Conservation (phyloP, 1,140 invertebrate species). For the Glossosoma conforme region DNA sequence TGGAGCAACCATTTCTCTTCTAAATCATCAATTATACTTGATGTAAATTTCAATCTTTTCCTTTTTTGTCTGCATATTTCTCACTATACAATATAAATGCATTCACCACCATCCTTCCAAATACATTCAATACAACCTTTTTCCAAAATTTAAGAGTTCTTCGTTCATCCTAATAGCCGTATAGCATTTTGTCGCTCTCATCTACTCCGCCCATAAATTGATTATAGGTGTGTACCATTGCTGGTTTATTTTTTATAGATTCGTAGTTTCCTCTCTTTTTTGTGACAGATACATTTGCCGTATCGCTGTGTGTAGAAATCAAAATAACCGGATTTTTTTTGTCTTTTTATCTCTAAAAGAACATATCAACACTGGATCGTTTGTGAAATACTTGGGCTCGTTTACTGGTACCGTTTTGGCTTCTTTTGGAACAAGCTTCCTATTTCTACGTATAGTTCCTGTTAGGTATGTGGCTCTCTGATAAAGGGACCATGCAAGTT, state of each 20-base stretch:
- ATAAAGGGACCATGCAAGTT: conserved; percentile 20
- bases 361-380: conserved; percentile 19
- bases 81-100: conserved; percentile 30
- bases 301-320: conserved; percentile 17
- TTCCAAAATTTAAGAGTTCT: conserved; percentile 32
- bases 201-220: conserved; percentile 25
- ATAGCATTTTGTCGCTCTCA: conserved; percentile 25
- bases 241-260: conserved; percentile 17
- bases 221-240: conserved; percentile 17
- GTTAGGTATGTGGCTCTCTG: conserved; percentile 20
- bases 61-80: conserved; percentile 18
- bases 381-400: conserved; percentile 17
- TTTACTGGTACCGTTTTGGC: conserved; percentile 13
- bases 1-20: conserved; percentile 25
- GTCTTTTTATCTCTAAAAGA: conserved; percentile 19
- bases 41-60: conserved; percentile 32
- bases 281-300: conserved; percentile 12
- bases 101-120: conserved; percentile 32
- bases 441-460: conserved; percentile 28
- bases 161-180: conserved; percentile 33
- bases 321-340: conserved; percentile 14
- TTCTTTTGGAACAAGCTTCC: conserved; percentile 26
- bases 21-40: conserved; percentile 21
- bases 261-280: conserved; percentile 18
- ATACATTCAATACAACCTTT: conserved; percentile 32